Evolutionary conservation across 1,140 invertebrate genomes (phyloP).

Genomic region (Drosophila tristis): DNA sequence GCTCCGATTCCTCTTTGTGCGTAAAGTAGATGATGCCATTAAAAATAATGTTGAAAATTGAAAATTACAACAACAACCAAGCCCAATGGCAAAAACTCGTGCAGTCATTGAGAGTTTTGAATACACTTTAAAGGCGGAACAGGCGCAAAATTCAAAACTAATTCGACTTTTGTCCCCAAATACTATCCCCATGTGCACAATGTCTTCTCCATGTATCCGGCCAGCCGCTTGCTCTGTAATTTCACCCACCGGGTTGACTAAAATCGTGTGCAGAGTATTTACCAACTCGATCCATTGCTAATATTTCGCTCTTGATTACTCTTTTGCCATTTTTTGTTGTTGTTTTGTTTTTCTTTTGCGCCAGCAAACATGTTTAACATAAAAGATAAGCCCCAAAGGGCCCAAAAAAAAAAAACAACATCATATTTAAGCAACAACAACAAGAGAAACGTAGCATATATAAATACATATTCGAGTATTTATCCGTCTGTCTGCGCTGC

Average conservation of each 20-base stretch:
- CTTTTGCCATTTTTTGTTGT: too few relatives aligned
- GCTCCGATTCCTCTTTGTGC: conserved; percentile 13
- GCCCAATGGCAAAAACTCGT: not conserved
- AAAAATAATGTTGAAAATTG: conserved; percentile 51
- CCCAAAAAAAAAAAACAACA: conserved; percentile 2
- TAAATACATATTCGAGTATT: conserved; percentile 4
- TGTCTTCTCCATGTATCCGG: too few relatives aligned
- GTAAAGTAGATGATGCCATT: conserved; percentile 56
- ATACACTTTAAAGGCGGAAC: too few relatives aligned
- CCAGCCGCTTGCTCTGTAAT: not conserved
- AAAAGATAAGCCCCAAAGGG: conserved; percentile 40
- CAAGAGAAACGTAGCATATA: conserved; percentile 21
- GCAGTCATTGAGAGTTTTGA: conserved; percentile 27
- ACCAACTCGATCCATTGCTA: too few relatives aligned
- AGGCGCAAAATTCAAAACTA: too few relatives aligned
- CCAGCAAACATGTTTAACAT: conserved; percentile 51
- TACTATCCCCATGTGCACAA: not conserved
- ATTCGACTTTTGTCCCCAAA: too few relatives aligned
- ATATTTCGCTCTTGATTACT: too few relatives aligned
- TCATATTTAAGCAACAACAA: conserved; percentile 25
- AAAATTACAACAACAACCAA: conserved; percentile 13
- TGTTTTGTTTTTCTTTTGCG: conserved; percentile 10
- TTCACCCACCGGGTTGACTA: too few relatives aligned
- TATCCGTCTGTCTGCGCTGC: conserved; percentile 3
- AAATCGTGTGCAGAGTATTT: too few relatives aligned